Evolutionary conservation across 1,140 invertebrate species (phyloP).

Genomic region (Contarinia nasturtii): DNA sequence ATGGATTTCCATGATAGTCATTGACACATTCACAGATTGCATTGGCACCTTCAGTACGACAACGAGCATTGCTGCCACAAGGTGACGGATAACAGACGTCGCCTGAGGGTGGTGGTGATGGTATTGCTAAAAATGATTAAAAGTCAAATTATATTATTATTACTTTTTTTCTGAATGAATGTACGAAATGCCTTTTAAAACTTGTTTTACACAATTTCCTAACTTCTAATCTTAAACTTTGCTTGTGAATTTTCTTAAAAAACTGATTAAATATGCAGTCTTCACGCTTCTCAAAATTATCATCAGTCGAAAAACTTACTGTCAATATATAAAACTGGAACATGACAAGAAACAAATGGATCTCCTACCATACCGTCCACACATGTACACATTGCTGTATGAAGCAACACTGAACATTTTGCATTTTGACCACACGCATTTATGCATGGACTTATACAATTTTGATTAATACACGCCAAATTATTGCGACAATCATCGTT

Average conservation of each 20-base stretch:
- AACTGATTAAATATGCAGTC: too few relatives aligned
- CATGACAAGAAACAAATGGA: conserved; percentile 36
- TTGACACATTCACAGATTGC: conserved; percentile 28
- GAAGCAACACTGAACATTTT: conserved; percentile 50
- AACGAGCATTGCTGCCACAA: conserved; percentile 34
- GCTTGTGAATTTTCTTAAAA: too few relatives aligned
- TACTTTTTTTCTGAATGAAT: too few relatives aligned
- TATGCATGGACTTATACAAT: conserved; percentile 51
- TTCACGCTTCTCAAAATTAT: too few relatives aligned
- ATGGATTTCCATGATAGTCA: conserved; percentile 33
- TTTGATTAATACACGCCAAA: conserved; percentile 38
- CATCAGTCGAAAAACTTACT: not conserved
- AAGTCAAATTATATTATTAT: not conserved
- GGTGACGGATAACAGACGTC: conserved; percentile 32
- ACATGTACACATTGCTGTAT: conserved; percentile 53
- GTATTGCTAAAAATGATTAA: too few relatives aligned
- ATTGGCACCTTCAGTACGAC: conserved; percentile 24
- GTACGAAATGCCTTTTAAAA: too few relatives aligned
- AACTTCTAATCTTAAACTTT: too few relatives aligned
- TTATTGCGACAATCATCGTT: conserved; percentile 41
- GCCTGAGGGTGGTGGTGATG: conserved; percentile 17
- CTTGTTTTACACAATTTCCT: too few relatives aligned
- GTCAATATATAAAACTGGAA: conserved; percentile 10
- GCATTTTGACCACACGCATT: conserved; percentile 54
- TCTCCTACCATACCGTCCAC: conserved; percentile 43